Percentiles rank a stretch among this genome's conserved stretches.
Evolutionary conservation across 2,113 vertebrate genomes (phyloP).

Genomic region (Gavia stellata): DNA sequence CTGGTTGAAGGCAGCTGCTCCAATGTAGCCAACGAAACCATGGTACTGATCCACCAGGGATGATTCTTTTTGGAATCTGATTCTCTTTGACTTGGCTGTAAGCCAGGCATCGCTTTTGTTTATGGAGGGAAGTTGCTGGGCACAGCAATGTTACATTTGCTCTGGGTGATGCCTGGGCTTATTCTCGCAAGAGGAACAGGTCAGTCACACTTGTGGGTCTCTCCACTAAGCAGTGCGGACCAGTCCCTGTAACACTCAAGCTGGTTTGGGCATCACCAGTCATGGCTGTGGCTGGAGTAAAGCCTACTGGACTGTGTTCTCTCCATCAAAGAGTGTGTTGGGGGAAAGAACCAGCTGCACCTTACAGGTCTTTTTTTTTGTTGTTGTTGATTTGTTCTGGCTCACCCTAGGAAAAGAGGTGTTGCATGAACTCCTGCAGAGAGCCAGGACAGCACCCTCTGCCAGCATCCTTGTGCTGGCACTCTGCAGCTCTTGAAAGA

Average conservation of each 20-base stretch:
- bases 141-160: not conserved
- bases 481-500: not conserved
- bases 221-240: not conserved
- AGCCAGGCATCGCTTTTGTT: not conserved
- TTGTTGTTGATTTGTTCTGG: not conserved
- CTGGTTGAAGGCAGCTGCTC: not conserved
- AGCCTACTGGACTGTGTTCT: not conserved
- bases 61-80: constrained; percentile 44
- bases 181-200: not conserved
- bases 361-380: not conserved
- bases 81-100: not conserved
- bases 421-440: not conserved
- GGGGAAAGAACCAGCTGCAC: not conserved
- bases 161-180: not conserved
- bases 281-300: not conserved
- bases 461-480: not conserved
- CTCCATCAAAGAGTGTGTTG: not conserved
- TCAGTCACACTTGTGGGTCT: not conserved
- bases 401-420: not conserved
- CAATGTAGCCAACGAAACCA: not conserved
- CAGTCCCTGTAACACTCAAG: not conserved
- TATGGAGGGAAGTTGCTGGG: not conserved
- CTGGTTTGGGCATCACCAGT: not conserved
- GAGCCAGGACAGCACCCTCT: not conserved
- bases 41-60: not conserved